phyloP scores from a whole-genome alignment of 2,888 invertebrate species.

The Brachypalpus laphriformis region DNA sequence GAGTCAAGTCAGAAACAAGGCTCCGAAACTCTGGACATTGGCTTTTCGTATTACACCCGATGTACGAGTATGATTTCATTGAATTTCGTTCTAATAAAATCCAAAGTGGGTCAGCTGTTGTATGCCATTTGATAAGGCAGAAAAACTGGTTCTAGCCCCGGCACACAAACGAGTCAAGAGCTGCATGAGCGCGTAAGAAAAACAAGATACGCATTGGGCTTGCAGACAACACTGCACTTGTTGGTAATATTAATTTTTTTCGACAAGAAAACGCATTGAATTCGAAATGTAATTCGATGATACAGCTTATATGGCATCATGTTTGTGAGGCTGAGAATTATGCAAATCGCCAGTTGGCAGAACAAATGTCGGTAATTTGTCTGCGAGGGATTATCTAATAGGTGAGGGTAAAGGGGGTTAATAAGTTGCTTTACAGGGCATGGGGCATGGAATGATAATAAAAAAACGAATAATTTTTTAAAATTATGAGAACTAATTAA shows the following conservation, averaged over 20 bases:
- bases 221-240: conserved; percentile 51
- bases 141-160: conserved; percentile 57
- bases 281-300: conserved; percentile 62
- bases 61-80: conserved; percentile 33
- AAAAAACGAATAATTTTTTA: not conserved
- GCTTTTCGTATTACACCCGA: conserved; percentile 35
- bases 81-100: conserved; percentile 50
- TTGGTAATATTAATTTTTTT: conserved; percentile 33
- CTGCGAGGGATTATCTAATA: conserved; percentile 30
- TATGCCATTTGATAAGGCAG: conserved; percentile 17
- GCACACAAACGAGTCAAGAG: conserved; percentile 38
- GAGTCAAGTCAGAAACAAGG: conserved; percentile 14
- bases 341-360: conserved; percentile 53
- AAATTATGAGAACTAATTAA: not conserved
- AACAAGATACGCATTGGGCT: conserved; percentile 33
- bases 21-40: conserved; percentile 52
- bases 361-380: conserved; percentile 27
- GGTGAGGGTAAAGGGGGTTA: not conserved
- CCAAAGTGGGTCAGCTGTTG: conserved; percentile 51
- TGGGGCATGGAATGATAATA: not conserved
- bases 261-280: not conserved
- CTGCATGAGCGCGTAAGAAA: conserved; percentile 53
- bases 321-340: conserved; percentile 43
- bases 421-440: not conserved
- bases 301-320: not conserved